Conservation (phyloP, 2,888 invertebrate species). For the Lasioglossum pauxillum region DNA sequence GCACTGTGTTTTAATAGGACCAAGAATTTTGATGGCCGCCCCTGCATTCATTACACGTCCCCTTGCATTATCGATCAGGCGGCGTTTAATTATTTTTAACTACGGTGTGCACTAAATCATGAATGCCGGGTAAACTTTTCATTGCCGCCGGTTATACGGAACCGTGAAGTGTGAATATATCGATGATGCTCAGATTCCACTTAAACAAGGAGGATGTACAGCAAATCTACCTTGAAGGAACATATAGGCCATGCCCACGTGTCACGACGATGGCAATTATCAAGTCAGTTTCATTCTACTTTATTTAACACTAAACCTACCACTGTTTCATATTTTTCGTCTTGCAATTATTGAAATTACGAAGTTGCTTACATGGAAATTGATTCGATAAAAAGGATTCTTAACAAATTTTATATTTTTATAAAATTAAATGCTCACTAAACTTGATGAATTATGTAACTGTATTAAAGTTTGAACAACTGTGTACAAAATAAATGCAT, state of each 20-base stretch:
- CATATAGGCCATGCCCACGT: neutral
- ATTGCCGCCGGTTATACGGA: slow-evolving; percentile 40
- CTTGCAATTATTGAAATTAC: too few species aligned
- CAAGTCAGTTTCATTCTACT: neutral
- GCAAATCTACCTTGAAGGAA: slow-evolving; percentile 1
- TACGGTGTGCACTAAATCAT: slow-evolving; percentile 48
- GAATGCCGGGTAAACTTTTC: slow-evolving; percentile 53
- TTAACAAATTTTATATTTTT: too few species aligned
- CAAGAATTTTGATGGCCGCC: slow-evolving; percentile 47
- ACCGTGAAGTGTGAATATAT: slow-evolving; percentile 46
- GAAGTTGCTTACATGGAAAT: too few species aligned
- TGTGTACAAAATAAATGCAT: neutral
- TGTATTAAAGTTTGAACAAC: neutral
- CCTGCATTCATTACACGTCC: slow-evolving; percentile 44
- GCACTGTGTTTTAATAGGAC: slow-evolving; percentile 33
- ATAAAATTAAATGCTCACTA: neutral
- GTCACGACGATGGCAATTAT: neutral
- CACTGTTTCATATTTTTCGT: too few species aligned
- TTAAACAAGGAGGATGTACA: neutral
- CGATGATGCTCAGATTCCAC: slow-evolving; percentile 9
- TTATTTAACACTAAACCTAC: neutral
- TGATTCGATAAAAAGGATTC: neutral
- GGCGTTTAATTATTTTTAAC: slow-evolving; percentile 58
- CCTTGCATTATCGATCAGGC: slow-evolving; percentile 44
- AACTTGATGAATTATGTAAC: neutral